Conservation (phyloP, 2,113 vertebrate species). For the Chloropsis hardwickii region DNA sequence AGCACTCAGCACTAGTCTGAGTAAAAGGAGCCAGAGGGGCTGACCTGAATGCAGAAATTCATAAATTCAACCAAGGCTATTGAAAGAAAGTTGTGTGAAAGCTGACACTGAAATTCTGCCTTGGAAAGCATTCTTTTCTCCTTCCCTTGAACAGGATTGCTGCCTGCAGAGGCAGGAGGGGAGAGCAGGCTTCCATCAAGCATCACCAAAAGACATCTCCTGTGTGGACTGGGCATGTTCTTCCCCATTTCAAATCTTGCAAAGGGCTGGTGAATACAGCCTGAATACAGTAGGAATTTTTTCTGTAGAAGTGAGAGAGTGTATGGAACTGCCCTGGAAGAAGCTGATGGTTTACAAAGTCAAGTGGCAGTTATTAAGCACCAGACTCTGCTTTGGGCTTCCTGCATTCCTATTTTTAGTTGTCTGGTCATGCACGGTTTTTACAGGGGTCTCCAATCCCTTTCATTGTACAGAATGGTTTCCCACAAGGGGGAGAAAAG, state of each 20-base stretch:
- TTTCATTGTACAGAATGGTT: not conserved
- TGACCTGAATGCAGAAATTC: not conserved
- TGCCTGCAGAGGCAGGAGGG: not conserved
- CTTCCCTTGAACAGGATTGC: not conserved
- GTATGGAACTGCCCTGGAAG: not conserved
- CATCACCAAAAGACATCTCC: not conserved
- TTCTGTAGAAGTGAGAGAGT: not conserved
- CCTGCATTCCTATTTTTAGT: not conserved
- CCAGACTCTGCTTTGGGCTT: not conserved
- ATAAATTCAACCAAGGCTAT: not conserved
- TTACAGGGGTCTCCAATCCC: not conserved
- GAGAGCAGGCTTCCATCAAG: rapidly evolving
- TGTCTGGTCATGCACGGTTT: not conserved
- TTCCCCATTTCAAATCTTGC: not conserved
- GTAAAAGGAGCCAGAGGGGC: not conserved
- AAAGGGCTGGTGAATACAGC: not conserved
- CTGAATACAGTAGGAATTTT: not conserved
- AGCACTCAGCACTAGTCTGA: not conserved
- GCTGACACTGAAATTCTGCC: not conserved
- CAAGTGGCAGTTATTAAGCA: not conserved
- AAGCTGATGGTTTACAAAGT: not conserved
- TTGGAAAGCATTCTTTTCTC: not conserved
- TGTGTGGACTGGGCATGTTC: rapidly evolving
- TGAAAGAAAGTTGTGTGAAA: not conserved
- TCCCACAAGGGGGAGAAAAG: not conserved